Base-by-base conservation (phyloP, 2,797 vertebrate species). In the Pampus argenteus region DNA sequence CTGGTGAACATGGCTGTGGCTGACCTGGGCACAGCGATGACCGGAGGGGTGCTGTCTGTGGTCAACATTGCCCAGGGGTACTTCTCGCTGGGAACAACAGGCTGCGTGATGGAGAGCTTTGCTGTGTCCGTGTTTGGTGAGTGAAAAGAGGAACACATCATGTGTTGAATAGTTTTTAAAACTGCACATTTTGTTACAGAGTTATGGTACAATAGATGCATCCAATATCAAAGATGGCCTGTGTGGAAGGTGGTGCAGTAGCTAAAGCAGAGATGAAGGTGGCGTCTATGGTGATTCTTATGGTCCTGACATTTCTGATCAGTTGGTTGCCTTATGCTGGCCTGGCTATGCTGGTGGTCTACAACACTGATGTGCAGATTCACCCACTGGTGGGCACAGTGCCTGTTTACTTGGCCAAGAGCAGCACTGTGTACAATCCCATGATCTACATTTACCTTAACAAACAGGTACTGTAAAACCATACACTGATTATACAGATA, bases 361-460 rank as follows among this genome's bases (percentile, higher is more conserved):
- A 52, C 58, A 79, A 88, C 59, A 88, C 93, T 4, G 76, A 91
- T 34, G 74, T 91, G 42, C 51, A 91, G 38, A 85, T 92, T 48
- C 52, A 89, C 54, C 90, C 90, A 4, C 59, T 92, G 69, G 82
- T 91, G 26, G 72, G 87, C 23, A 91, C 92, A 8, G 71, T 92
- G 22, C 92, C 94, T 0, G 93, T 94, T 62, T 92, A 95, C 63
- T 71, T 93, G 84, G 91, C 93, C 74, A 94, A 95, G 89, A 93
- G 88, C 87, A 95, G 89, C 86, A 95, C 91, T 1, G 79, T 89
- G 26, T 95, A 90, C 83, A 95, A 93, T 55, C 92, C 92, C 40
- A 57, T 94, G 64, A 94, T 94, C 73, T 93, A 91, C 74, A 94
- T 95, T 74, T 95, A 92, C 74, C 93, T 93, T 81, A 94, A 95